Percentiles rank a stretch among this genome's conserved stretches.
Evolutionary conservation across 2,113 vertebrate genomes (phyloP).

Genomic region (Chaenocephalus aceratus): DNA sequence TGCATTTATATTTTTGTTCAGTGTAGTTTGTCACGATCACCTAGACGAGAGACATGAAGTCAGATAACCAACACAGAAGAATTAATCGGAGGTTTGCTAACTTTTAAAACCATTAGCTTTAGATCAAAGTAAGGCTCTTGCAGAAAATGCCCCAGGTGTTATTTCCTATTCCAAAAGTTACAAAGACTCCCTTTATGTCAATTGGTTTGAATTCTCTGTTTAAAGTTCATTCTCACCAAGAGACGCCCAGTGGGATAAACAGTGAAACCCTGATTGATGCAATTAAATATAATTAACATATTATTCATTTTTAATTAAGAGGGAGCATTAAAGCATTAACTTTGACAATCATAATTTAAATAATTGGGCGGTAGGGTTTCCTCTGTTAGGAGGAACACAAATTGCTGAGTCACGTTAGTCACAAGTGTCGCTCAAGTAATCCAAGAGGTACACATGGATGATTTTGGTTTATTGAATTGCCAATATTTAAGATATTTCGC

Average conservation of each 20-base stretch:
- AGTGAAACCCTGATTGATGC: slow-evolving; percentile 31
- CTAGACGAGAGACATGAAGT: background rate
- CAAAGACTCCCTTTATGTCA: background rate
- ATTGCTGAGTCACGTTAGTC: slow-evolving; percentile 12
- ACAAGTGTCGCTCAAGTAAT: slow-evolving; percentile 17
- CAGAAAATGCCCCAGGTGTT: background rate
- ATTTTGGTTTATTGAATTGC: slow-evolving; percentile 1
- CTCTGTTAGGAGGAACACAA: slow-evolving; percentile 25
- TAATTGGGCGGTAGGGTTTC: slow-evolving; percentile 11
- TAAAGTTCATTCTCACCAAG: slow-evolving; percentile 24
- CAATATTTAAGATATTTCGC: slow-evolving; percentile 1
- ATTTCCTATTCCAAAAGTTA: background rate
- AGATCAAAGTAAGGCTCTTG: background rate
- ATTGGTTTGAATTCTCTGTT: background rate
- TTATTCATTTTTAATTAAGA: slow-evolving; percentile 54
- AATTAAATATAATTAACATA: slow-evolving; percentile 62
- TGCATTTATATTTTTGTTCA: too few relatives aligned
- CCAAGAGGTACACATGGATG: background rate
- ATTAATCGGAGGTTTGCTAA: background rate
- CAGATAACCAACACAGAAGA: background rate
- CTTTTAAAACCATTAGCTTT: background rate
- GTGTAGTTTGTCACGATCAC: background rate
- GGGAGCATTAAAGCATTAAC: slow-evolving; percentile 38
- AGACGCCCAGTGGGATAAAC: slow-evolving; percentile 46
- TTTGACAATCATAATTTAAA: slow-evolving; percentile 45